Evolutionary conservation across 2,797 vertebrate species (phyloP).

Genomic region (Lophius americanus): DNA sequence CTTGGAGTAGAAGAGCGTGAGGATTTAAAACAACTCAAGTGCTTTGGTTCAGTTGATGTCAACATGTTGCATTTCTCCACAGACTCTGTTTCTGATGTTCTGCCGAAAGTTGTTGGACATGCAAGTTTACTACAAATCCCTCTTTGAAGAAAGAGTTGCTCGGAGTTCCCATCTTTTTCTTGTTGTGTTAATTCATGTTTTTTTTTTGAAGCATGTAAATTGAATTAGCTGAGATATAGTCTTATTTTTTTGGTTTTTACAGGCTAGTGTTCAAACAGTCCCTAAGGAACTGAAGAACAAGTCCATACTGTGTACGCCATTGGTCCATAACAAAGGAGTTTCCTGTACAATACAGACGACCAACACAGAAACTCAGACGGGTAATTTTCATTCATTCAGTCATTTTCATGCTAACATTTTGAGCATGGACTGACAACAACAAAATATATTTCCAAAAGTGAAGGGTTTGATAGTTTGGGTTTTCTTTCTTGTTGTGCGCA

Average conservation of each 20-base stretch:
- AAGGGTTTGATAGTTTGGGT: not conserved
- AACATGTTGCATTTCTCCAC: slow-evolving; percentile 15
- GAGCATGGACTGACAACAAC: not conserved
- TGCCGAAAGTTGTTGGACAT: slow-evolving; percentile 87
- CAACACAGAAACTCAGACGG: slow-evolving; percentile 87
- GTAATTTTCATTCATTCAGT: slow-evolving; percentile 59
- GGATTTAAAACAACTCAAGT: not conserved
- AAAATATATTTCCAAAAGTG: not conserved
- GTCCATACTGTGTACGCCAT: slow-evolving; percentile 90
- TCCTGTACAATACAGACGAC: slow-evolving; percentile 88
- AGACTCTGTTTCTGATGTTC: slow-evolving; percentile 85
- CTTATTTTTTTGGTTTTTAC: slow-evolving; percentile 4
- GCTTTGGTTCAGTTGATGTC: not conserved
- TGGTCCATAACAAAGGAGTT: slow-evolving; percentile 93
- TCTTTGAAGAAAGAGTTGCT: not conserved
- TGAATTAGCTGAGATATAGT: not conserved
- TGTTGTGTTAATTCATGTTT: not conserved
- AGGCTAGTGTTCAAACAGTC: slow-evolving; percentile 91
- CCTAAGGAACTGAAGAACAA: slow-evolving; percentile 92
- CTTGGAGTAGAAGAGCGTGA: not conserved
- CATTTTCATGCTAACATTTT: not conserved
- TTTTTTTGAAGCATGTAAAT: not conserved
- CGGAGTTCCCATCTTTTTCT: too few relatives aligned
- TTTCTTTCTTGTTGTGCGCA: slow-evolving; percentile 13
- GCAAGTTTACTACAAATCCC: slow-evolving; percentile 78